Evolutionary conservation across 2,888 invertebrate species (phyloP).

Genomic region (Spisula solida): DNA sequence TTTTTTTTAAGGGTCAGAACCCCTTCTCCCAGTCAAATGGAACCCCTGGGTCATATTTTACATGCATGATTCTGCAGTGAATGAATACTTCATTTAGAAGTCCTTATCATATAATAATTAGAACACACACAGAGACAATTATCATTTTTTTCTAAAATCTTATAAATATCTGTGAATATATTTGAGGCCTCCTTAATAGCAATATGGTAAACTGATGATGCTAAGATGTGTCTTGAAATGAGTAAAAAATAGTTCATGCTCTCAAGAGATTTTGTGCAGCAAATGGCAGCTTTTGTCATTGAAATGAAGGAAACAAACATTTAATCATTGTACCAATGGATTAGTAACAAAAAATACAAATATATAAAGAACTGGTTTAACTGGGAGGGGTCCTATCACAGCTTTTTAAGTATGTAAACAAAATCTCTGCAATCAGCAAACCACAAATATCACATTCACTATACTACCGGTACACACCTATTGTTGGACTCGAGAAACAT

Average conservation of each 20-base stretch:
- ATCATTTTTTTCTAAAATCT: neutral
- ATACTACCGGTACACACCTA: neutral
- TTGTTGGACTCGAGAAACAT: neutral
- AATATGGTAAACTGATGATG: neutral
- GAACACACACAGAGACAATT: neutral
- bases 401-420: neutral
- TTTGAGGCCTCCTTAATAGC: neutral
- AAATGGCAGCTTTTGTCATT: conserved; percentile 17
- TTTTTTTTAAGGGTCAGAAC: too few species aligned
- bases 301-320: neutral
- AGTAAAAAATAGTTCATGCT: neutral
- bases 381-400: conserved; percentile 23
- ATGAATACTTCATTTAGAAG: neutral
- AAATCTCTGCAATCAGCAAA: neutral
- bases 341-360: conserved; percentile 26
- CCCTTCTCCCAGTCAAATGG: too few species aligned
- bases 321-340: conserved; percentile 1
- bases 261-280: neutral
- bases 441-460: neutral
- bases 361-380: conserved; percentile 1
- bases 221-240: neutral
- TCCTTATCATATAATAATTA: too few species aligned
- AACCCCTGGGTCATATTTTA: too few species aligned
- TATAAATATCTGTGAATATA: conserved; percentile 1
- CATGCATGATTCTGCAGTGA: neutral